Evolutionary conservation across 2,888 invertebrate genomes (phyloP).

Genomic region (Brachylomia viminalis): DNA sequence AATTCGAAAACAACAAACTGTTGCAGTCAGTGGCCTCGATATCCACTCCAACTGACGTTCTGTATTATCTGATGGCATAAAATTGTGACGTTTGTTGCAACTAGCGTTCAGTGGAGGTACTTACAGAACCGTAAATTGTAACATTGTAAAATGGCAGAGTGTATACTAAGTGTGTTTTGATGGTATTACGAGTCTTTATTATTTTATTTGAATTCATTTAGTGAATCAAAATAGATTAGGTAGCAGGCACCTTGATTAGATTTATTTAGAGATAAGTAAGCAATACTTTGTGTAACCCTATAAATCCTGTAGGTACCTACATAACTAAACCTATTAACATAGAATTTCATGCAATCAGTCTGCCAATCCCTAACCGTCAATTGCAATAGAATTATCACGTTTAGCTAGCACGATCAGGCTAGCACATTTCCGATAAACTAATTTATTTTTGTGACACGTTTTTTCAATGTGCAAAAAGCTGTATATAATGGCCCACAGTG

Average conservation of each 20-base stretch:
- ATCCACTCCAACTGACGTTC: constrained; percentile 39
- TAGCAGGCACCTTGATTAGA: not conserved
- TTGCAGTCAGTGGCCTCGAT: constrained; percentile 54
- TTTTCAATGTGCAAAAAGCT: constrained; percentile 43
- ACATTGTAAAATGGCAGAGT: constrained; percentile 42
- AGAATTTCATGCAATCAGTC: not conserved
- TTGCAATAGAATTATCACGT: not conserved
- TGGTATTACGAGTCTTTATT: not conserved
- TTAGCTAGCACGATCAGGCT: not conserved
- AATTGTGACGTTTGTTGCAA: constrained; percentile 57
- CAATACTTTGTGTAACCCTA: not conserved
- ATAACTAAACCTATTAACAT: not conserved
- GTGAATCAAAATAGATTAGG: not conserved
- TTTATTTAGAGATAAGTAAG: not conserved
- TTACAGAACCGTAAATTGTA: constrained; percentile 43
- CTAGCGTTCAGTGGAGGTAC: constrained; percentile 36
- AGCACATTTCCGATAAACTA: constrained; percentile 13
- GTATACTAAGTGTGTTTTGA: constrained; percentile 45
- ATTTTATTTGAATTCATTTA: not conserved
- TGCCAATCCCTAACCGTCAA: not conserved
- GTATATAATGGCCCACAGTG: constrained; percentile 49
- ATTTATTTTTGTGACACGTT: constrained; percentile 39
- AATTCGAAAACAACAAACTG: constrained; percentile 44
- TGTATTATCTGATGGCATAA: constrained; percentile 56
- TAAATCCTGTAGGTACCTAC: not conserved